Evolutionary conservation across 2,888 invertebrate genomes (phyloP).

Genomic region (Cyaniris semiargus): DNA sequence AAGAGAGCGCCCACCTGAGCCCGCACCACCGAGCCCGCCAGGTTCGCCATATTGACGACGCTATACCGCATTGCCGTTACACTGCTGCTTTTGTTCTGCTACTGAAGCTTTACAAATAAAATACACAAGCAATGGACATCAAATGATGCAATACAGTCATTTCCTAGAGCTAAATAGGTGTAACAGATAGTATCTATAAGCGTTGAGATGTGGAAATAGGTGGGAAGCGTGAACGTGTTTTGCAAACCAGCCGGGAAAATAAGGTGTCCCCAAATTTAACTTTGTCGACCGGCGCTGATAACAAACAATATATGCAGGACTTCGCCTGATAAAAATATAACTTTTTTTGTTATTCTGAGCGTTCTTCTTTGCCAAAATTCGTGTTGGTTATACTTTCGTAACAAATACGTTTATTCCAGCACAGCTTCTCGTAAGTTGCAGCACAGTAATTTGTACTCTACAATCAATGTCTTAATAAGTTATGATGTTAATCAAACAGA

Average conservation of each 20-base stretch:
- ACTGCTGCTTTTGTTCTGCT: conserved; percentile 30
- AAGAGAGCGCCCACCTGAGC: conserved; percentile 78
- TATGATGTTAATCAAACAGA: background rate
- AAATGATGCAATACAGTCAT: conserved; percentile 38
- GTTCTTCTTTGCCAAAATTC: background rate
- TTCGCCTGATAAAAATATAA: conserved; percentile 32
- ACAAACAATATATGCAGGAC: conserved; percentile 66
- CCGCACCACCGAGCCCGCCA: conserved; percentile 47
- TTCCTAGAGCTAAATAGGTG: conserved; percentile 57
- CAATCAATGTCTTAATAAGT: too few relatives aligned
- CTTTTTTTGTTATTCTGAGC: conserved; percentile 1
- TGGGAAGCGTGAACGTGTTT: conserved; percentile 79
- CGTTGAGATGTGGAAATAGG: conserved; percentile 79
- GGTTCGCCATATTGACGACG: conserved; percentile 20
- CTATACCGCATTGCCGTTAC: conserved; percentile 22
- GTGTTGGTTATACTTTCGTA: background rate
- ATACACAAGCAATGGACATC: conserved; percentile 52
- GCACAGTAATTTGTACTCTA: background rate
- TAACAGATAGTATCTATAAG: conserved; percentile 78
- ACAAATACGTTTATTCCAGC: background rate
- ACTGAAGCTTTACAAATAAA: background rate
- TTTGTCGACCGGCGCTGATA: conserved; percentile 73
- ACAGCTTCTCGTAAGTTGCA: background rate
- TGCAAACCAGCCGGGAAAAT: conserved; percentile 77
- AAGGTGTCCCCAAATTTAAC: conserved; percentile 76